phyloP scores from a whole-genome alignment of 2,888 invertebrate genomes.

The Trachelus troglodyta region DNA sequence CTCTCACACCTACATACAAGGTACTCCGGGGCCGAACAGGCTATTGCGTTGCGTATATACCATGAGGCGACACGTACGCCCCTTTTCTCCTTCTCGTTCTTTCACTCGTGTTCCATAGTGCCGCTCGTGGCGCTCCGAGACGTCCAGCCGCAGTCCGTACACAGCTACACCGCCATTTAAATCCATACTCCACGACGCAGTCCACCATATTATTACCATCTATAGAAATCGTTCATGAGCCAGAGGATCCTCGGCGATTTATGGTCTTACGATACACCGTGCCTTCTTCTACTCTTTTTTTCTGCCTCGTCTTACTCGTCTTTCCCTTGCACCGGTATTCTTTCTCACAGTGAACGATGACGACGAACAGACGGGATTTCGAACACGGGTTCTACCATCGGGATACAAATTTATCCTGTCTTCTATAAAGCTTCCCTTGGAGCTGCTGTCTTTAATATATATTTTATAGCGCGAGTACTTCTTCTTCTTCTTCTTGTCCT shows the following conservation, averaged over 20 bases:
- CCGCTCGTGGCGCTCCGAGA: constrained; percentile 2
- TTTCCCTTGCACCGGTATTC: background rate
- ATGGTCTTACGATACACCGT: constrained; percentile 17
- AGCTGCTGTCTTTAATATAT: background rate
- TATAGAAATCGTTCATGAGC: constrained; percentile 25
- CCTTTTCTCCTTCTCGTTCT: background rate
- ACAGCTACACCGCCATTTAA: constrained; percentile 24
- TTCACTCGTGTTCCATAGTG: background rate
- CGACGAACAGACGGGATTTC: background rate
- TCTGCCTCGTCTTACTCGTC: background rate
- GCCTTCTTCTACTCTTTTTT: background rate
- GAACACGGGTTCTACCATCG: background rate
- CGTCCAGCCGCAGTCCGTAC: constrained; percentile 21
- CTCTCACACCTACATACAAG: constrained; percentile 29
- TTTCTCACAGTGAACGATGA: background rate
- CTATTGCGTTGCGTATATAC: background rate
- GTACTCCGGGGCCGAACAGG: background rate
- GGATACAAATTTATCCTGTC: background rate
- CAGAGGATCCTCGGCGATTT: constrained; percentile 19
- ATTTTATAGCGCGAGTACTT: background rate
- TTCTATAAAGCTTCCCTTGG: background rate
- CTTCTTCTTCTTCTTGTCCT: background rate
- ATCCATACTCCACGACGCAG: constrained; percentile 12
- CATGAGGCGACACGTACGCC: background rate
- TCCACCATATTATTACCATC: constrained; percentile 25